These are phyloP conservation scores for Pseudomyrmex flavicornis DNA, from an alignment of 1,140 invertebrate species.

Conservation along the genomic window DNA sequence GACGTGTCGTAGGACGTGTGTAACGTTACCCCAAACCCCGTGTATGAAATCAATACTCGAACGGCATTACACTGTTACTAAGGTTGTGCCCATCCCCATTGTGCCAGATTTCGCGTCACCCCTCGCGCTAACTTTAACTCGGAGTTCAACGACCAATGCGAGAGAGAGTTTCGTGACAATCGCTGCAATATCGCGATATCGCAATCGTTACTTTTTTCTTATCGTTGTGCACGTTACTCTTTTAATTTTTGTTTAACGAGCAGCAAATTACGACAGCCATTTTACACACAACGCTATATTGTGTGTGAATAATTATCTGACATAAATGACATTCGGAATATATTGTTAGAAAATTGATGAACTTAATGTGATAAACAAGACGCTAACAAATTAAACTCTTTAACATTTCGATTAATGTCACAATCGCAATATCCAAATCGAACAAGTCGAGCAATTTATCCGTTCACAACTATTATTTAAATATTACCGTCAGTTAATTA, in stretches of 20 bases:
- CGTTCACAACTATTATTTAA: constrained; percentile 22
- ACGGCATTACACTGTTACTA: constrained; percentile 76
- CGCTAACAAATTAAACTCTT: too few species aligned
- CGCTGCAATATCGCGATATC: neutral
- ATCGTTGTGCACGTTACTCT: neutral
- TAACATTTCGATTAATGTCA: too few species aligned
- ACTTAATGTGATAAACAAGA: too few species aligned
- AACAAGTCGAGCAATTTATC: too few species aligned
- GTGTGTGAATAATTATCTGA: too few species aligned
- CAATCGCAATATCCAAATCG: too few species aligned
- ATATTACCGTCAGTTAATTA: constrained; percentile 40
- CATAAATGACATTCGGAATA: too few species aligned
- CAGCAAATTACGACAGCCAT: too few species aligned
- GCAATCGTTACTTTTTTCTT: neutral
- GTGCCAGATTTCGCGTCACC: constrained; percentile 62
- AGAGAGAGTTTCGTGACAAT: constrained; percentile 14
- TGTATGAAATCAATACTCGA: constrained; percentile 77
- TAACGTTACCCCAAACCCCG: constrained; percentile 72
- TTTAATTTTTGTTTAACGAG: neutral
- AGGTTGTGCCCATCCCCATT: constrained; percentile 75
- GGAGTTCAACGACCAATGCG: constrained; percentile 40
- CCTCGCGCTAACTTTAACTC: constrained; percentile 35
- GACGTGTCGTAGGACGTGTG: constrained; percentile 65
- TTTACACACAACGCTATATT: too few species aligned
- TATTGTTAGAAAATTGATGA: too few species aligned